Evolutionary conservation across 1,140 invertebrate species (phyloP), one percentile per base, ranked within the genome.

Genomic region (Pseudobourletiella spinata): DNA sequence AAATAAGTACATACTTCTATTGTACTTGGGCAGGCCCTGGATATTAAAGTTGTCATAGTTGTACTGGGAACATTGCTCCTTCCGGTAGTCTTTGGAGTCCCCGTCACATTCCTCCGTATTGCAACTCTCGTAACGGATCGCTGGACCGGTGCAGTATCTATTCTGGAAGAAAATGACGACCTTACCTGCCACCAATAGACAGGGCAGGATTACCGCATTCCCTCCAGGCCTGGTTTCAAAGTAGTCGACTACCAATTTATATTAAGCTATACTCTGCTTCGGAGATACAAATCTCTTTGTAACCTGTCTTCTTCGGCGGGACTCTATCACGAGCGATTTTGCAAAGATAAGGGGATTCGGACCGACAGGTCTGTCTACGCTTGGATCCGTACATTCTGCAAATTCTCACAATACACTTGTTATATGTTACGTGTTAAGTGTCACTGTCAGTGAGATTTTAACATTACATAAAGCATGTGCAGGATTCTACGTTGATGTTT

Each of bases 141-240:
- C 76, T 59, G 84, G 80, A 0, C 92, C 92, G 1, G 84, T 75
- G 72, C 92, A 95, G 72, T 89, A 95, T 29, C 64, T 66, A 48
- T n/a, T n/a, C n/a, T n/a, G n/a, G 8, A 39, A 8, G n/a, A 39
- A 39, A 39, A n/a, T 39, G 32, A 39, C 32, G n/a, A 39, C 25
- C 60, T 62, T 25, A 67, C 71, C 79, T 80, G 2, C 86, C 86
- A 1, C 85, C 84, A 68, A 87, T 83, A 43, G 79, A 74, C 0
- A 86, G 86, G 20, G 76, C 62, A 0, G 92, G 92, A 69, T 80
- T 83, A 71, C 90, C 82, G 73, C 92, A 95, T 61, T 86, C 80
- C 2, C 92, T 77, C n/a, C n/a, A n/a, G n/a, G n/a, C n/a, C n/a
- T n/a, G n/a, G n/a, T n/a, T n/a, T n/a, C n/a, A n/a, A n/a, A n/a